These are phyloP conservation scores for Cyclopterus lumpus DNA, from an alignment of 2,797 vertebrate species.

Conservation along the genomic window DNA sequence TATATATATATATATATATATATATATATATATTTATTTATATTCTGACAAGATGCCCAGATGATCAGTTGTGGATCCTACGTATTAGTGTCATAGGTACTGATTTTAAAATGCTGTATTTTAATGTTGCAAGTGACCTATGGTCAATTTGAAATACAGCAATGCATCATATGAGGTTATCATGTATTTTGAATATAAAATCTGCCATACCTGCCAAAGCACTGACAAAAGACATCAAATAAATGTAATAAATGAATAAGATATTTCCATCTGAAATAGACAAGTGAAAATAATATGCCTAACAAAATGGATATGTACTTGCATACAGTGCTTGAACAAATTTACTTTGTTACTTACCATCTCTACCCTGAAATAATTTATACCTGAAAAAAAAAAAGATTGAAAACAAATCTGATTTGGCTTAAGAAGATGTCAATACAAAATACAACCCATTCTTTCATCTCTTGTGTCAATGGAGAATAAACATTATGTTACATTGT, in stretches of 20 bases:
- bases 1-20: constrained; percentile 17
- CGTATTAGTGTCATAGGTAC: constrained; percentile 7
- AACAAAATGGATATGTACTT: not conserved
- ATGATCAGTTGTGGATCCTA: constrained; percentile 24
- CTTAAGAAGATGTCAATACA: not conserved
- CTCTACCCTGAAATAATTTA: not conserved
- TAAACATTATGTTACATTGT: constrained; percentile 22
- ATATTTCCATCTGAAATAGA: not conserved
- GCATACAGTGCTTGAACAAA: not conserved
- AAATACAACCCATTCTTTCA: constrained; percentile 3
- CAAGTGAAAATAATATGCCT: not conserved
- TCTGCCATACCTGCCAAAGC: not conserved
- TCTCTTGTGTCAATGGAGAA: constrained; percentile 23
- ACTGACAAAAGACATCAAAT: not conserved
- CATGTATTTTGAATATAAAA: constrained; percentile 11
- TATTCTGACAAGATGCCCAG: constrained; percentile 19
- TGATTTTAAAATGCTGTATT: constrained; percentile 9
- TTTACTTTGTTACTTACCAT: not conserved
- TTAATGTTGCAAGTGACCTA: not conserved
- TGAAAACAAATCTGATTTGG: not conserved
- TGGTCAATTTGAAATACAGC: not conserved
- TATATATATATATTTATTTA: constrained; percentile 2
- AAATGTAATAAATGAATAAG: not conserved
- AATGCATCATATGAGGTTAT: not conserved
- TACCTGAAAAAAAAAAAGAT: not conserved